A percentile compares a stretch with the other conserved stretches of the same genome.
Evolutionary conservation across 2,113 vertebrate genomes (phyloP).

Genomic region (Myxocyprinus asiaticus): DNA sequence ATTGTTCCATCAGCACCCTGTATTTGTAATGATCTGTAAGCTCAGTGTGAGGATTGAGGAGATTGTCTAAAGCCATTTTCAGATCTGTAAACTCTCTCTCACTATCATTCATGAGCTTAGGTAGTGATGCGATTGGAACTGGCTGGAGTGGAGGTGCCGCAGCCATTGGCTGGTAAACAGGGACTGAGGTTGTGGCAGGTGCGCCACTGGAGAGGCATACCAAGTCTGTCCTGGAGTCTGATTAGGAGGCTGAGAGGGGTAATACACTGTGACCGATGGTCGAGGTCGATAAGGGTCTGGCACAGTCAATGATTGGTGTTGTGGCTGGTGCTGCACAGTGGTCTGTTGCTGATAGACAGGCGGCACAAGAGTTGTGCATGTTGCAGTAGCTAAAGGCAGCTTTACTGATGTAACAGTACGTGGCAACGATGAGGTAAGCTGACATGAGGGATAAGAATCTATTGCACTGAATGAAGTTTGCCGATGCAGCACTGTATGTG

Average conservation of each 20-base stretch:
- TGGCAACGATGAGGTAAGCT: background rate
- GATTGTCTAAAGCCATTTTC: slow-evolving; percentile 25
- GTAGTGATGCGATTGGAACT: background rate
- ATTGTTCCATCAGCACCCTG: too few species aligned
- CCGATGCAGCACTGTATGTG: background rate
- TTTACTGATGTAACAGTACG: background rate
- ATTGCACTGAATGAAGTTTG: background rate
- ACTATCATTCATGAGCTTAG: background rate
- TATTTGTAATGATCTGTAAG: slow-evolving; percentile 34
- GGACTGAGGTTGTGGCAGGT: background rate
- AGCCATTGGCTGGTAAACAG: background rate
- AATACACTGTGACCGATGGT: background rate
- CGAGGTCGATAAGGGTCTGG: background rate
- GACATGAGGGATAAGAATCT: background rate
- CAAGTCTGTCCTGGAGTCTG: background rate
- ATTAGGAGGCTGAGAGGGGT: background rate
- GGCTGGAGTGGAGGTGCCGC: background rate
- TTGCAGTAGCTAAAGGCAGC: background rate
- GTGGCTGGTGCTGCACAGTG: too few species aligned
- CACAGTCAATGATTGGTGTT: background rate
- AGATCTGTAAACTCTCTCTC: slow-evolving; percentile 19
- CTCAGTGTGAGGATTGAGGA: slow-evolving; percentile 11
- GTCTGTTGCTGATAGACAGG: too few species aligned
- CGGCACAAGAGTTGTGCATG: too few species aligned
- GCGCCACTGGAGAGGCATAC: background rate